Conservation (phyloP, 2,113 vertebrate genomes). For the Ochotona princeps region DNA sequence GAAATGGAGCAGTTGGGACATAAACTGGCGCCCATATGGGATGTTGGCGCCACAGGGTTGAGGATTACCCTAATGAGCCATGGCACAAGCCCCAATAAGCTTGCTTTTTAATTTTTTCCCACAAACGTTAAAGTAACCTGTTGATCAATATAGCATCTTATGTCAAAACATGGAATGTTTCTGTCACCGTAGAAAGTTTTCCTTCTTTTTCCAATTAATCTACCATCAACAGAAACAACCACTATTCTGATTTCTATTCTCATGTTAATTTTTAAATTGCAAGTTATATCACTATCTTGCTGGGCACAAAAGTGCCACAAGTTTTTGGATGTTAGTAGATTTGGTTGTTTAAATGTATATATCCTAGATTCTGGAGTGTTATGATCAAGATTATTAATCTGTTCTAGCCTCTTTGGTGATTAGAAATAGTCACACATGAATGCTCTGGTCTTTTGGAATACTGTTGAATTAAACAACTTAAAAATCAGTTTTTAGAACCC, state of each 20-base stretch:
- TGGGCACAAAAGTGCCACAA: neutral
- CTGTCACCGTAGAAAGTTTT: constrained; percentile 6
- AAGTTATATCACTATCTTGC: neutral
- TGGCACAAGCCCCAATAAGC: too few relatives aligned
- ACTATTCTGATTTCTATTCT: neutral
- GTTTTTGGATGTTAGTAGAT: constrained; percentile 15
- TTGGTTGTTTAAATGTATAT: constrained; percentile 44
- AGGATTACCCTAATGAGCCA: too few relatives aligned
- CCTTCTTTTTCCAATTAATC: constrained; percentile 21
- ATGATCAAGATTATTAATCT: neutral
- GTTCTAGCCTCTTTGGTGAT: neutral
- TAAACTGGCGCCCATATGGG: too few relatives aligned
- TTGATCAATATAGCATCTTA: neutral
- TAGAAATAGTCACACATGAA: neutral
- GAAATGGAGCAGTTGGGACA: too few relatives aligned
- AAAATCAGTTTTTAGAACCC: constrained; percentile 45
- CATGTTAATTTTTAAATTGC: constrained; percentile 8
- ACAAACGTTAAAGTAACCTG: too few relatives aligned
- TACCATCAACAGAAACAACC: neutral
- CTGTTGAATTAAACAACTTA: neutral
- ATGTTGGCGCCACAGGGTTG: too few relatives aligned
- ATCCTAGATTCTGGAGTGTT: neutral
- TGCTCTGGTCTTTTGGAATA: neutral
- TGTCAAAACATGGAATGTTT: neutral
- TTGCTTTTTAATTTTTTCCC: too few relatives aligned